Base-by-base conservation (phyloP, 2,113 vertebrate species). In the Solea senegalensis region DNA sequence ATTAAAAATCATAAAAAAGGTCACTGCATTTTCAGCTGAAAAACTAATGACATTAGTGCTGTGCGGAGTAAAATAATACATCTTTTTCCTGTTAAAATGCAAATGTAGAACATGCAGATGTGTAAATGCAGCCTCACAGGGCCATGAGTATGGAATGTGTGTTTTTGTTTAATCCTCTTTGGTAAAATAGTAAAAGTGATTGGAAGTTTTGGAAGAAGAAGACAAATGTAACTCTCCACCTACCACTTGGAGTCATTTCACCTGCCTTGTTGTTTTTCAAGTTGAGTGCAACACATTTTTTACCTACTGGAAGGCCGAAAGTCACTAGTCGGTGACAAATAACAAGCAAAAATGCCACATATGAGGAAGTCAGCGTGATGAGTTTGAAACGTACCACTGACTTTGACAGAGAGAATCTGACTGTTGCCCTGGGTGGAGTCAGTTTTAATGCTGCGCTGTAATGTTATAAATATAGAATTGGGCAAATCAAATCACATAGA, bases 381-480 rank as follows among this genome's bases (percentile, higher is more conserved):
- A 8, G 43, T 11, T 44, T 44, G 34, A 34, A 34, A 34, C 3
- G 34, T 34, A 34, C 5, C 34, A 34, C 34, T 34, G 34, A 34
- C 34, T 34, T 6, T 34, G 34, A 34, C 34, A 34, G 3, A 34
- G 34, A 4, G 34, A 34, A 34, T 34, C 3, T 34, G 34, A 48
- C 45, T 46, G 15, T 1, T 65, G 41, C 7, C 14, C 4, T 50
- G 9, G 6, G 10, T 68, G 15, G 5, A 16, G 6, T 5, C 1
- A 56, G 27, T 1, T 71, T 53, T 79, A 12, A 65, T 46, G n/a
- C 9, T 39, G 34, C 55, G n/a, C 51, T 53, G 71, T 10, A 10
- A 39, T 44, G 15, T 12, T 65, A 16, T n/a, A 54, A 45, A 54
- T 16, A 7, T 64, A 8, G 7, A 5, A 44, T 2, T 48, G 27